Evolutionary conservation across 2,113 vertebrate genomes (phyloP), one percentile per base, ranked within the genome.

Genomic region (Sciurus niger): DNA sequence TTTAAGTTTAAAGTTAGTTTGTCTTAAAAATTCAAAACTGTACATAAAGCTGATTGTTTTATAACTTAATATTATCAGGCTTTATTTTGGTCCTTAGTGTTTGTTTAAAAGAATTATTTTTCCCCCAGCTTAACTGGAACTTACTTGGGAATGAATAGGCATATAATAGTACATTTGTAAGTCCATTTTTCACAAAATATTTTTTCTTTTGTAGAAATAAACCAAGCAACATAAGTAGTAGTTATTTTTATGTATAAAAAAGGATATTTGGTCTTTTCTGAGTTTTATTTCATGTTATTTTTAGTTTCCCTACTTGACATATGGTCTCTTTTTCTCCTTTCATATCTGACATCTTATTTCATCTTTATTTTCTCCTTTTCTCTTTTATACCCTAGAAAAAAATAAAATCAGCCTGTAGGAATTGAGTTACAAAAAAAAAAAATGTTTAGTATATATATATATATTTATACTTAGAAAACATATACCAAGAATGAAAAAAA

Each of bases 181-280:
- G 28, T 76, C 28, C 24, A 24, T 84, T 12, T 40, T 83, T 96
- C 25, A 77, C 34, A 43, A 80, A 67, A 53, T 60, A 30, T 65
- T 84, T 95, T 95, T 86, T 11, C 25, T 93, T 92, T 83, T 55
- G 14, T 63, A 80, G 40, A 93, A 90, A 70, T 84, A 96, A 89
- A 16, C 14, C 5, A 43, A 53, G 20, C 10, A 65, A 46, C 18
- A 16, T 93, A 84, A 89, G 28, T 77, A 46, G 16, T 72, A 58
- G 20, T 80, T 80, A 10, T 34, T 83, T 63, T 67, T 11, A 76
- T 10, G 34, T 28, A 40, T 74, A n/a, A 8, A 85, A 60, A n/a
- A 72, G 25, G 43, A 8, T 63, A 84, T 91, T 80, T 16, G 48
- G 9, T 95, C 24, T 91, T 95, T 94, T 94, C 34, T 93, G 24